Evolutionary conservation across 2,888 invertebrate species (phyloP), one percentile per base, ranked within the genome.

Genomic region (Salpingus planirostris): DNA sequence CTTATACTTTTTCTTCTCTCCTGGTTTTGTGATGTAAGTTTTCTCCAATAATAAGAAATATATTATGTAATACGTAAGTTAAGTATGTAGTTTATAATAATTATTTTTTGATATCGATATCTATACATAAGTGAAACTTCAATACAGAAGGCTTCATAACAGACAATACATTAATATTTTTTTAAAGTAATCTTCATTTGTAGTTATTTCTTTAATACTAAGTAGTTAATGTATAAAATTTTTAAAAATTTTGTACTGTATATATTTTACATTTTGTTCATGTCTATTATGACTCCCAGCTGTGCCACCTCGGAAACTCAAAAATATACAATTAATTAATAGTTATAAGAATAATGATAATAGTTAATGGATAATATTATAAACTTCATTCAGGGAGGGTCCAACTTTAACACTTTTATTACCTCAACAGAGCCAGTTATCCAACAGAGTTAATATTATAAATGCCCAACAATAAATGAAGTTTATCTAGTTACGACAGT

Each of bases 41-140:
- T n/a, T n/a, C n/a, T n/a, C n/a, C 12, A 22, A 36, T 33, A 37
- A 33, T 33, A 37, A 33, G 18, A 13, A 24, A 30, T 24, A 24
- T 11, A 30, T 21, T 24, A 10, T 15, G n/a, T n/a, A n/a, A 15
- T 22, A 25, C 29, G 11, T 11, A 14, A 12, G 13, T 8, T 14
- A n/a, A 2, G 12, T 13, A 14, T 23, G 4, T 18, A 35, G 30
- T 30, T 31, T 35, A 35, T 27, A 39, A 24, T 33, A 42, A 46
- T 46, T 46, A 43, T 43, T 34, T 40, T 41, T 32, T 40, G 35
- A 36, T 45, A 38, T 36, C 23, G 23, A 38, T 35, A 39, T 38
- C 24, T 32, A 36, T 39, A 38, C 33, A 31, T 34, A 38, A 35
- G 38, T 38, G 34, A 31, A 35, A 39, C 27, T 29, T 36, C 12